Evolutionary conservation across 2,113 vertebrate genomes (phyloP), one percentile per base, ranked within the genome.

Genomic region (Pogonocichla stellata): DNA sequence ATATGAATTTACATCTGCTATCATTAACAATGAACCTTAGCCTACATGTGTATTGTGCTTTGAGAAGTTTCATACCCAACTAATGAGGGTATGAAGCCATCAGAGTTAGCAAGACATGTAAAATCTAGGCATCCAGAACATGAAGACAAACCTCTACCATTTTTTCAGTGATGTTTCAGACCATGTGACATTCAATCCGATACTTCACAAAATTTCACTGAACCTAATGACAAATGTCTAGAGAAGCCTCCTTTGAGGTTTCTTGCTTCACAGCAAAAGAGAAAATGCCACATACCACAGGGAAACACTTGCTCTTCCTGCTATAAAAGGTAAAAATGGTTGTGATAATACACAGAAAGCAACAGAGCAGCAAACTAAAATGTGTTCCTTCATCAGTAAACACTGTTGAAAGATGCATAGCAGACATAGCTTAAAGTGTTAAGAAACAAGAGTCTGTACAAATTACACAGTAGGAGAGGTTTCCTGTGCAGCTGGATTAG

Each of bases 21-120:
- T 51, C 1, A 0, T 72, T 87, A 69, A 50, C 0, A 0, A 64
- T 15, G 36, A 70, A 79, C 20, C 24, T 61, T 34, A 51, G 7
- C 26, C 24, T 29, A 29, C 3, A 1, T 26, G 9, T 40, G 26
- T 54, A 54, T 36, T 17, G 1, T 47, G 34, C 56, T 61, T 88
- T 79, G 40, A 78, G 26, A 81, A 66, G 18, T 80, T 61, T 45
- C 19, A 45, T 45, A 20, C 43, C 43, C 43, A 42, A n/a, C 8
- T 77, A 60, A 65, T 69, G 31, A 51, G 8, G 2, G 6, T 61
- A 57, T 53, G 14, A 92, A 57, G 36, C 36, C 47, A 36, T 36
- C 61, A 71, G 45, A 92, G 82, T 45, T 50, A 62, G 34, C 19
- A 90, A 40, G 42, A 50, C 5, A 51, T 62, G 57, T 85, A 38